Evolutionary conservation across 1,140 invertebrate species (phyloP).

Genomic region (Cotesia vestalis): DNA sequence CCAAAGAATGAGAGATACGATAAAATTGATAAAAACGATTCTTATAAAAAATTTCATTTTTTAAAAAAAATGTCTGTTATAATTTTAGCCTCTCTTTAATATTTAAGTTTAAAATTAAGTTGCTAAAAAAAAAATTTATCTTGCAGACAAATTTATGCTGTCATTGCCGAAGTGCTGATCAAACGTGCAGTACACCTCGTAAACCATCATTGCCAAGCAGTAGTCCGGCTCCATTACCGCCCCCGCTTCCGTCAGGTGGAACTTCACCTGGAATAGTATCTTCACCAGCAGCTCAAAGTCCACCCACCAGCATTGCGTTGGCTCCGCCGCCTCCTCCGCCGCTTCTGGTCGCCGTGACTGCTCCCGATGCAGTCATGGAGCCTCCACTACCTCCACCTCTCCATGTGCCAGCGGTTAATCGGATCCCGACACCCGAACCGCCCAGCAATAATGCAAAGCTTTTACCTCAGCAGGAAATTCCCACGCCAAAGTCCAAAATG

Average conservation of each 20-base stretch:
- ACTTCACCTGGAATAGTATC: conserved; percentile 36
- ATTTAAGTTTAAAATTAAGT: too few relatives aligned
- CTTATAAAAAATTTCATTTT: too few relatives aligned
- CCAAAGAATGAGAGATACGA: too few relatives aligned
- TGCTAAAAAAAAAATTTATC: neutral
- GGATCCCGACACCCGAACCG: conserved; percentile 57
- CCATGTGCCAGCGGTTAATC: conserved; percentile 55
- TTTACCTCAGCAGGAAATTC: conserved; percentile 87
- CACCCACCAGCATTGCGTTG: conserved; percentile 52
- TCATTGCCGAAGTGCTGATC: conserved; percentile 61
- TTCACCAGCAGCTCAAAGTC: conserved; percentile 58
- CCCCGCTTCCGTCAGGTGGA: conserved; percentile 59
- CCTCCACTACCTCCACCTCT: conserved; percentile 59
- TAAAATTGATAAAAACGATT: too few relatives aligned
- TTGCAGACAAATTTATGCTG: conserved; percentile 64
- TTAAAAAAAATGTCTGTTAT: too few relatives aligned
- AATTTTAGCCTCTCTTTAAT: too few relatives aligned
- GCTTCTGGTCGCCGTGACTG: conserved; percentile 56
- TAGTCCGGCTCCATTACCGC: conserved; percentile 41
- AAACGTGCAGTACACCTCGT: conserved; percentile 54
- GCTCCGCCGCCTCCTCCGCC: conserved; percentile 62
- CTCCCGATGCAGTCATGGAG: conserved; percentile 53
- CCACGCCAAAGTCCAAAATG: conserved; percentile 91
- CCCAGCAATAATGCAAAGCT: conserved; percentile 61
- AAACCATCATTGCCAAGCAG: conserved; percentile 56